phyloP scores from a whole-genome alignment of 2,888 invertebrate species.

The Andricus quercusramuli region DNA sequence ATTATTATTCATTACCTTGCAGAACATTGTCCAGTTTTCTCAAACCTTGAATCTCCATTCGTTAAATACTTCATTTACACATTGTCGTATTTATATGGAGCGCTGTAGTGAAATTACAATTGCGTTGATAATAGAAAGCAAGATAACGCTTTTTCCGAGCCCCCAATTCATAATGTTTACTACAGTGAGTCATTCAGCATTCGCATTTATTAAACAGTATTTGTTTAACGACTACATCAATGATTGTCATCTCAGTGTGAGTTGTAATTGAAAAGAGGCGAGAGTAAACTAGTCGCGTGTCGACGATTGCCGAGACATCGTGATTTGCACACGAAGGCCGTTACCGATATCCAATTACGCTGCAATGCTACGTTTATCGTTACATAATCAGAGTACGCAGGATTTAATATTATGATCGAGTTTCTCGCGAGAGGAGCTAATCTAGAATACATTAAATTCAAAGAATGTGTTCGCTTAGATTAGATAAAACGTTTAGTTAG shows the following conservation, averaged over 20 bases:
- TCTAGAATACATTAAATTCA: too few relatives aligned
- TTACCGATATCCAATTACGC: constrained; percentile 53
- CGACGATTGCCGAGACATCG: constrained; percentile 43
- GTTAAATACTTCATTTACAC: background rate
- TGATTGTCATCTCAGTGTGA: background rate
- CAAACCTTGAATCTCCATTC: background rate
- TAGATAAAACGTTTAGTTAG: too few relatives aligned
- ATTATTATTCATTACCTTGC: background rate
- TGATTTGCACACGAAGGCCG: constrained; percentile 52
- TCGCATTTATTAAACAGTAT: background rate
- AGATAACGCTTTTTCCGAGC: constrained; percentile 7
- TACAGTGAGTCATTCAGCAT: background rate
- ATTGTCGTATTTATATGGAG: constrained; percentile 16
- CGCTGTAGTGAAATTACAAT: constrained; percentile 3
- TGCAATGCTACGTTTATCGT: constrained; percentile 2
- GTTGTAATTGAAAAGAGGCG: constrained; percentile 9
- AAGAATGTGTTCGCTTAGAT: too few relatives aligned
- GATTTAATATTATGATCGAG: constrained; percentile 19
- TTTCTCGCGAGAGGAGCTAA: background rate
- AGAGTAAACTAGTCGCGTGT: constrained; percentile 37
- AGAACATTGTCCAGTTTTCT: background rate
- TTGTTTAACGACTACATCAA: background rate
- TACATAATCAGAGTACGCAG: constrained; percentile 21
- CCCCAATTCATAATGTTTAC: background rate
- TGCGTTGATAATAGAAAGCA: constrained; percentile 5